Base-by-base conservation (phyloP, 2,797 vertebrate genomes). In the Vespertilio murinus region DNA sequence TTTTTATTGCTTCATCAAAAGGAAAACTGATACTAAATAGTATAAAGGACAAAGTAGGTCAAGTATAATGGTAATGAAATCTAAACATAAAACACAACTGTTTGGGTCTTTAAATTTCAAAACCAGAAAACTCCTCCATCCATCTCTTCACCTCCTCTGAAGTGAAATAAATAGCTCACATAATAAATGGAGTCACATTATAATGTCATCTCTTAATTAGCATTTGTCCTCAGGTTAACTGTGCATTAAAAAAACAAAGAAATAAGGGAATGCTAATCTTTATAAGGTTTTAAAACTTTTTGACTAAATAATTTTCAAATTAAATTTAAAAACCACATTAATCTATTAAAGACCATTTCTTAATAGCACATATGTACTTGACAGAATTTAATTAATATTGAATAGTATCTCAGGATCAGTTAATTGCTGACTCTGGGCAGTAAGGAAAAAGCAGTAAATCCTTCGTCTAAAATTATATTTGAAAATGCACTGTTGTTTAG, bases 1-100 rank as follows among this genome's bases (percentile, higher is more conserved):
- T 88, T 97, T 97, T 97, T 97, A 97, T 93, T 95, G 87, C 93
- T 94, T 95, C 77, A 77, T 97, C 96, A 96, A 78, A 97, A 0
- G 0, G 94, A 97, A 97, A 97, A 88, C 70, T 95, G 88, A 92
- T 95, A 93, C 71, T 73, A 92, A 95, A 91, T 69, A 80, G 20
- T 77, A 73, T 94, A 90, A 94, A 7, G 35, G 35, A 95, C 74
- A 14, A 67, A 93, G 95, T 78, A 83, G 85, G 80, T 85, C 90
- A 94, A 90, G 67, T 61, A 85, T 30, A 67, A 59, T 0, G 0
- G 74, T 82, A 95, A 85, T 87, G 54, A 93, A 90, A 97, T 61
- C 2, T 5, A 93, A 95, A 94, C 73, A 79, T 0, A 59, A 95
- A 84, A 49, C 23, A 67, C 47, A 1, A 5, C 45, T 35, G 42